Evolutionary conservation across 1,140 invertebrate species (phyloP), one percentile per base, ranked within the genome.

Genomic region (Leptopilina clavipes): DNA sequence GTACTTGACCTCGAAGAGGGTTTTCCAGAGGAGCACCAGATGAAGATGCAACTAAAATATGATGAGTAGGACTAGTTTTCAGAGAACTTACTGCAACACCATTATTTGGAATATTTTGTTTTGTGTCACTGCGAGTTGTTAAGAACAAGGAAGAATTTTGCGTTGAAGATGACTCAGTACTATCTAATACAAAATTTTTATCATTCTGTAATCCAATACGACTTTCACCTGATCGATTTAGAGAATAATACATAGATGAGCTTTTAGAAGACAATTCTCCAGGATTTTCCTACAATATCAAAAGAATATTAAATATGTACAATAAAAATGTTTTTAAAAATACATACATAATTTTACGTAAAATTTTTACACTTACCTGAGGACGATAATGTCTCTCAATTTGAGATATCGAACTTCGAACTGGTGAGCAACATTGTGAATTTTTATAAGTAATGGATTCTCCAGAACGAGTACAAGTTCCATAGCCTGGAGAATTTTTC

Each of bases 401-500:
- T 19, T 81, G 83, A 6, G 86, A 78, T 44, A 83, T n/a, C 11
- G 59, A 65, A 7, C 59, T 19, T 65, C 59, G 12, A 31, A 31
- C 25, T 65, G 59, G 78, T 6, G 82, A 79, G 11, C 85, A 83
- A 71, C 79, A 88, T 18, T 87, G 84, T 12, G 89, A 86, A 72
- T 82, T 86, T 73, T 86, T 84, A 43, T 81, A 87, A 45, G 76
- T 37, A 37, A 70, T 43, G 79, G 83, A 17, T 8, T 87, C 87
- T n/a, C 74, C 77, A 56, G 76, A 54, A n/a, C 84, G 73, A 14
- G 25, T 73, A 5, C 65, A 31, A 8, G 78, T 12, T 31, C 80
- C 78, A 8, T 88, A 90, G 1, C 83, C 83, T 17, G 86, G 86
- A 9, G 85, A 84, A 74, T 83, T 89, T 73, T 87, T 82, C 3